These are phyloP conservation scores for Orestias chungarensis DNA, from an alignment of 2,797 vertebrate species.

Conservation along the genomic window DNA sequence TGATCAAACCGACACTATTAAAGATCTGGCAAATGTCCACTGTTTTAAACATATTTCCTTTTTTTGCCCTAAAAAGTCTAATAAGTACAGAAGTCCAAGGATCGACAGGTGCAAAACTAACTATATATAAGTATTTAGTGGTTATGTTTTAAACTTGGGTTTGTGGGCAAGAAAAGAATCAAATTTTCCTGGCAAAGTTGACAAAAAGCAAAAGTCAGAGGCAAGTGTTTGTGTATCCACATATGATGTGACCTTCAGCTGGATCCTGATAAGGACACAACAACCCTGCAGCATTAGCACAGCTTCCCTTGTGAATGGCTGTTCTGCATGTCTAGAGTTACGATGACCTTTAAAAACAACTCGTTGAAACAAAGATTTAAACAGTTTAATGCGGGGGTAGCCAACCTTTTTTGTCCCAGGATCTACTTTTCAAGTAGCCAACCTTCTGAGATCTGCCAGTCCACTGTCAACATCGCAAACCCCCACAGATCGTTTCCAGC, in stretches of 20 bases:
- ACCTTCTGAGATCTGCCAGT: no score
- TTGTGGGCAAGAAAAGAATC: background rate
- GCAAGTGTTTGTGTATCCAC: background rate
- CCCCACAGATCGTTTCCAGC: no score
- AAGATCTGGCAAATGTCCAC: background rate
- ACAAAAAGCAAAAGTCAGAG: background rate
- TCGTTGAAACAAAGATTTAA: constrained; percentile 1
- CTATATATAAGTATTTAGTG: background rate
- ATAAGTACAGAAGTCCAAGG: background rate
- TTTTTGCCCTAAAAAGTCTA: background rate
- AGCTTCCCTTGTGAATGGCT: constrained; percentile 4
- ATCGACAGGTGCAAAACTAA: background rate
- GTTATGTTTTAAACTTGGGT: background rate
- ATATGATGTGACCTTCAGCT: constrained; percentile 18
- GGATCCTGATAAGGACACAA: constrained; percentile 17
- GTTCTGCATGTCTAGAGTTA: constrained; percentile 13
- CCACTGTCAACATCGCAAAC: no score
- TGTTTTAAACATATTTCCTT: background rate
- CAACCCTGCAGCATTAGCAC: background rate
- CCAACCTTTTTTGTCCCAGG: no score
- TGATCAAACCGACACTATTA: background rate
- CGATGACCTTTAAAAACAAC: constrained; percentile 23
- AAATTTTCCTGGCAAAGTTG: background rate
- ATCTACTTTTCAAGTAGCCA: no score
- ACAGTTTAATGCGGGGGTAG: background rate